These are phyloP conservation scores for Martes flavigula DNA, from an alignment of 2,797 vertebrate genomes.

Conservation along the genomic window DNA sequence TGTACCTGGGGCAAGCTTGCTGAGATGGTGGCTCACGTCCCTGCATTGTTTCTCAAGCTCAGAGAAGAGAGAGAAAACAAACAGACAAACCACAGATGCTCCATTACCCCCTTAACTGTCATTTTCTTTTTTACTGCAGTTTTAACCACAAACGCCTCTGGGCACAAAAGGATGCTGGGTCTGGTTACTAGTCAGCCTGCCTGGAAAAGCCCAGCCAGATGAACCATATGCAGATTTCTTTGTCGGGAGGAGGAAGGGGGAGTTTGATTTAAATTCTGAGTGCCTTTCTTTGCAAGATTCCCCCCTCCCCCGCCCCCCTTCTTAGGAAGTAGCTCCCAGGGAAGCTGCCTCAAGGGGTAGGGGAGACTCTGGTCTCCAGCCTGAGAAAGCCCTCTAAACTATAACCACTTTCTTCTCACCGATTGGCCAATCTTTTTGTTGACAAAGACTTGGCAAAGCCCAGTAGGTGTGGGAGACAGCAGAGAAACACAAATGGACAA, in stretches of 20 bases:
- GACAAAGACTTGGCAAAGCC: neutral
- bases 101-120: neutral
- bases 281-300: neutral
- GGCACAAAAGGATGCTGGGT: neutral
- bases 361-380: neutral
- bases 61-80: neutral
- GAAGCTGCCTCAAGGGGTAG: neutral
- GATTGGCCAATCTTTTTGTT: neutral
- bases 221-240: neutral
- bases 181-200: neutral
- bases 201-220: neutral
- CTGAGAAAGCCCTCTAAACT: neutral
- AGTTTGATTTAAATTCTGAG: conserved; percentile 47
- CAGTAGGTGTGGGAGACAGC: neutral
- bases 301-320: neutral
- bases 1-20: neutral
- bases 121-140: neutral
- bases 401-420: neutral
- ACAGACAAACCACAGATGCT: conserved; percentile 51
- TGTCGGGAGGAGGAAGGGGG: neutral
- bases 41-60: neutral
- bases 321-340: neutral
- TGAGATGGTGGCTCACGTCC: conserved; percentile 3
- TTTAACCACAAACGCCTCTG: neutral
- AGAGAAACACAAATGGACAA: neutral